phyloP scores from a whole-genome alignment of 2,888 invertebrate species.

The Lithophane semibrunnea region DNA sequence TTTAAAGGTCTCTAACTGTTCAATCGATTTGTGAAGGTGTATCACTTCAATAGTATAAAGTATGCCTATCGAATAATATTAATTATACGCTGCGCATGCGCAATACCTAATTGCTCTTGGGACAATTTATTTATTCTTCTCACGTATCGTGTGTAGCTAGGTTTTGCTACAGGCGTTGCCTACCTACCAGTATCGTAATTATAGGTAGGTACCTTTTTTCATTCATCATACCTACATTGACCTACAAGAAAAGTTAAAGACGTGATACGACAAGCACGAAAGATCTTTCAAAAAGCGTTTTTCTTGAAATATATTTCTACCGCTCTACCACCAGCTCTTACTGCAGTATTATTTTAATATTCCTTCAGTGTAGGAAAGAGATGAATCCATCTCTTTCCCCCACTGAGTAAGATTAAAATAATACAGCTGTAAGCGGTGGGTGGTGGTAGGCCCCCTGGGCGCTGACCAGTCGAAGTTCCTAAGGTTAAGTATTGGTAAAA shows the following conservation, averaged over 20 bases:
- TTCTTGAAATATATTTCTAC: not conserved
- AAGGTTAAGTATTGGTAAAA: not conserved
- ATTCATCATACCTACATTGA: not conserved
- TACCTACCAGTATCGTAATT: not conserved
- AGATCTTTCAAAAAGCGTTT: not conserved
- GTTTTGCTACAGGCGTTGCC: constrained; percentile 11
- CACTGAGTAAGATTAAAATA: too few relatives aligned
- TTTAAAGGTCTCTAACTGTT: not conserved
- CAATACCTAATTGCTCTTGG: constrained; percentile 34
- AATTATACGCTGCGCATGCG: constrained; percentile 28
- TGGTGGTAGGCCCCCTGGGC: not conserved
- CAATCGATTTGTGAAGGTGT: constrained; percentile 43
- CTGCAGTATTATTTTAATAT: too few relatives aligned
- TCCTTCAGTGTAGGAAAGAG: too few relatives aligned
- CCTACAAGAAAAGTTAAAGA: not conserved
- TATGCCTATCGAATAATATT: constrained; percentile 44
- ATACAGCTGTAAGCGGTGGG: too few relatives aligned
- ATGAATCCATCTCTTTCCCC: too few relatives aligned
- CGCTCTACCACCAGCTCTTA: too few relatives aligned
- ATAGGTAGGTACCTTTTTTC: not conserved
- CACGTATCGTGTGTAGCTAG: constrained; percentile 45
- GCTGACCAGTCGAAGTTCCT: not conserved
- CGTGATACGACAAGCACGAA: not conserved
- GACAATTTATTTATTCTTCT: constrained; percentile 42
- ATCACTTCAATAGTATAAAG: not conserved